phyloP scores from a whole-genome alignment of 2,113 vertebrate species.

The Alces alces region DNA sequence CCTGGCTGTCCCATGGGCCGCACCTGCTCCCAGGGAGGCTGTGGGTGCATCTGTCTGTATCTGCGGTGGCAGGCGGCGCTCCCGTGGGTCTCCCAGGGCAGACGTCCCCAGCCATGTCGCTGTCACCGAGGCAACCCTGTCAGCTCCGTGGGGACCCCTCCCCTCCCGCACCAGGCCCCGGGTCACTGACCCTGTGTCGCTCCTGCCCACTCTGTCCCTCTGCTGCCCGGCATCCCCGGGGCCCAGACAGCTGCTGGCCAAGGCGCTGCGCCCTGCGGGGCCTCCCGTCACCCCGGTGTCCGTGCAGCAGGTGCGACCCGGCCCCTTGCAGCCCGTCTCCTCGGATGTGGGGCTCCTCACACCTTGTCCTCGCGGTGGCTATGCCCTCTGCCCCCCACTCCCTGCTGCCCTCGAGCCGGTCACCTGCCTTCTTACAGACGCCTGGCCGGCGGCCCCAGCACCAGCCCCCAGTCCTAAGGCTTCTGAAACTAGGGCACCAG shows the following conservation, averaged over 20 bases:
- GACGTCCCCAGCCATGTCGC: background rate
- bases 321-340: background rate
- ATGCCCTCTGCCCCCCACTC: background rate
- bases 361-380: background rate
- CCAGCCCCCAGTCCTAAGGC: background rate
- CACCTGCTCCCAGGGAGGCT: background rate
- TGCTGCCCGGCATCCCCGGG: fast-evolving
- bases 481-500: background rate
- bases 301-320: background rate
- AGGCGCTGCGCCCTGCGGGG: fast-evolving
- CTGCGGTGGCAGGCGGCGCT: background rate
- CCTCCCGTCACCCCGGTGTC: fast-evolving
- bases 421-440: background rate
- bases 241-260: background rate
- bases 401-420: background rate
- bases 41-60: no score
- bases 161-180: fast-evolving
- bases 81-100: background rate
- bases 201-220: background rate
- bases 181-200: fast-evolving
- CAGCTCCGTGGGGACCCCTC: background rate
- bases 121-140: background rate
- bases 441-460: background rate
- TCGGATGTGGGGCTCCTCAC: fast-evolving
- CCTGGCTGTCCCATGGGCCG: background rate